phyloP scores from a whole-genome alignment of 23 tunicate genomes.

The Halocynthia aurantium region DNA sequence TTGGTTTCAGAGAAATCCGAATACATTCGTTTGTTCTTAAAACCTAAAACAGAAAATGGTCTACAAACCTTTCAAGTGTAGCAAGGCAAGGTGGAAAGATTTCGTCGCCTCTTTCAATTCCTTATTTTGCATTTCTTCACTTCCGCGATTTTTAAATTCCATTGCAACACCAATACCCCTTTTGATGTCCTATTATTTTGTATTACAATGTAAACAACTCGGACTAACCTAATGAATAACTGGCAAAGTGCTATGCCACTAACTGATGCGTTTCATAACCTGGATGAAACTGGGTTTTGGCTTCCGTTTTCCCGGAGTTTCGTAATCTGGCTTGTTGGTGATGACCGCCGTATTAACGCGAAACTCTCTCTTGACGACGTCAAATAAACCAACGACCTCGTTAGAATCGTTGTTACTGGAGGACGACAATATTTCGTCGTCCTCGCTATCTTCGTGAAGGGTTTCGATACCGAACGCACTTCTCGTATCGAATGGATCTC shows the following conservation, averaged over 20 bases:
- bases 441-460: constrained; percentile 51
- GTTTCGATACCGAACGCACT: constrained; percentile 18
- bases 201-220: neutral
- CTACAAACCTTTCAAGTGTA: constrained; percentile 64
- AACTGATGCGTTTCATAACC: constrained; percentile 11
- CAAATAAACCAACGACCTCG: constrained; percentile 55
- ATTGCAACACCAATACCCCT: constrained; percentile 49
- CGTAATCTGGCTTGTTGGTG: constrained; percentile 67
- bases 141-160: constrained; percentile 67
- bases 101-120: constrained; percentile 62
- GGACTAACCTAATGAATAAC: neutral
- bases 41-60: neutral
- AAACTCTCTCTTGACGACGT: constrained; percentile 84
- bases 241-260: neutral
- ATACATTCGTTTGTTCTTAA: neutral
- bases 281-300: constrained; percentile 77
- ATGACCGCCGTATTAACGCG: constrained; percentile 83
- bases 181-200: constrained; percentile 57
- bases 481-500: neutral
- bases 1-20: neutral
- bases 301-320: constrained; percentile 44
- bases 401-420: constrained; percentile 31
- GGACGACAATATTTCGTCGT: constrained; percentile 53
- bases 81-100: constrained; percentile 59
- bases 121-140: constrained; percentile 58